A percentile compares a stretch with the other conserved stretches of the same genome.
Evolutionary conservation across 1,140 invertebrate species (phyloP).

Genomic region (silkworm (Bombyx mori)): ASM3026992v2 NC_085121.1:6191501-6192000

Average conservation of each 20-base stretch:
- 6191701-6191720: too few relatives aligned
- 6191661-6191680: background rate
- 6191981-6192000: too few relatives aligned
- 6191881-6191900: too few relatives aligned
- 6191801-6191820: too few relatives aligned
- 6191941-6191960: too few relatives aligned
- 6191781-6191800: too few relatives aligned
- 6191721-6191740: too few relatives aligned
- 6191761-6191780: too few relatives aligned
- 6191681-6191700: background rate
- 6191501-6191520: constrained; percentile 81
- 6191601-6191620: constrained; percentile 82
- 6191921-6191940: too few relatives aligned
- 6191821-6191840: background rate
- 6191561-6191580: constrained; percentile 76
- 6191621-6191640: constrained; percentile 34
- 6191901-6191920: too few relatives aligned
- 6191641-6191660: background rate
- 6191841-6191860: background rate
- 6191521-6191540: constrained; percentile 75
- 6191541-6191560: constrained; percentile 76
- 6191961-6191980: too few relatives aligned
- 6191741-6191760: too few relatives aligned
- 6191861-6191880: background rate
- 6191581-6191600: constrained; percentile 90